These are phyloP conservation scores for Myotis daubentonii DNA, from an alignment of 2,797 vertebrate genomes.

Conservation along the genomic window DNA sequence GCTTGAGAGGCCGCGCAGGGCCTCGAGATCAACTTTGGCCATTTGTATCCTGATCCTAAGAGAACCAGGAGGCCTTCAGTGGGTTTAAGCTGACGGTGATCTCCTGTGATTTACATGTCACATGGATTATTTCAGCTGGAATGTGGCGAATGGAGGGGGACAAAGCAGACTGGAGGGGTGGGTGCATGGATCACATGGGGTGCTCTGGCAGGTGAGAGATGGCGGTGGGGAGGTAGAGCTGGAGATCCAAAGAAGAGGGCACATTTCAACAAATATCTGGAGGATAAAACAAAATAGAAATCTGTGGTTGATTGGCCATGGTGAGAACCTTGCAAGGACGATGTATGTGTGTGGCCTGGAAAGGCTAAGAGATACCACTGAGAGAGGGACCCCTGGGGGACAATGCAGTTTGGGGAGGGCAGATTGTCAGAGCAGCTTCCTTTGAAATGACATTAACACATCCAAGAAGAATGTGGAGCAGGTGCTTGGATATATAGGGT, in stretches of 20 bases:
- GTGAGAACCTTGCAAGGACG: not conserved
- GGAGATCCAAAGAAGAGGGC: not conserved
- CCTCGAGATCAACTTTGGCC: not conserved
- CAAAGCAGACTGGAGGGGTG: not conserved
- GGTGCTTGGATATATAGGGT: not conserved
- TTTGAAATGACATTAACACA: not conserved
- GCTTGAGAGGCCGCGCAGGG: not conserved
- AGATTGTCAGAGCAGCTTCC: not conserved
- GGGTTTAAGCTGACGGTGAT: not conserved
- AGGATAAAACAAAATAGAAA: conserved; percentile 36
- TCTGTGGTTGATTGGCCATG: not conserved
- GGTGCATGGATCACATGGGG: not conserved
- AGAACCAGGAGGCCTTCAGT: not conserved
- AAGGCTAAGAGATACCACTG: not conserved
- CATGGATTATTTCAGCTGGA: not conserved
- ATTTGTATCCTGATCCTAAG: not conserved
- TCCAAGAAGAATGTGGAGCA: not conserved
- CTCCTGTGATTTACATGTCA: not conserved
- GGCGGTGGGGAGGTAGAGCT: not conserved
- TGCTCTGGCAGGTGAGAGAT: not conserved
- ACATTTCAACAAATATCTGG: not conserved
- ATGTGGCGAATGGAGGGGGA: not conserved
- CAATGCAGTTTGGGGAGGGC: not conserved
- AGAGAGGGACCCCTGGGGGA: not conserved
- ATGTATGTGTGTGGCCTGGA: not conserved